Evolutionary conservation across 1,140 invertebrate species (phyloP).

Genomic region (Calephelis nemesis): DNA sequence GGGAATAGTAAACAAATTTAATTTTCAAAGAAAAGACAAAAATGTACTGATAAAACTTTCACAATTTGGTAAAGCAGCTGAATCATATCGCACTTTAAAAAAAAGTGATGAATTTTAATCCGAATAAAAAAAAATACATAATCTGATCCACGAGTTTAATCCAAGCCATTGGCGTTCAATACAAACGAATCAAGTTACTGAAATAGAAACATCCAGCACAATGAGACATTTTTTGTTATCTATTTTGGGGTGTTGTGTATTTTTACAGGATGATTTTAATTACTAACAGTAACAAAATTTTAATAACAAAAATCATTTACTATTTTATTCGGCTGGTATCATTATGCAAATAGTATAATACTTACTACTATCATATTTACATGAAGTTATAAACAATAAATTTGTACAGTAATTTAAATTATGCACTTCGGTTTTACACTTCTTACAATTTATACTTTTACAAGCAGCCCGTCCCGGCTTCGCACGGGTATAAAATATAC

Average conservation of each 20-base stretch:
- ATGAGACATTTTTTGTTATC: constrained; percentile 14
- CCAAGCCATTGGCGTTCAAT: constrained; percentile 35
- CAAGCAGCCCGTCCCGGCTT: too few species aligned
- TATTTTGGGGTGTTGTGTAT: constrained; percentile 4
- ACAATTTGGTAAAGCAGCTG: constrained; percentile 1
- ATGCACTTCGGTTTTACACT: too few species aligned
- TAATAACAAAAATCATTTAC: too few species aligned
- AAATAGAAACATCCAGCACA: constrained; percentile 35
- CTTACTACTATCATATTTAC: too few species aligned
- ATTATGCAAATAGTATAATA: too few species aligned
- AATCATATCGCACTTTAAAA: not conserved
- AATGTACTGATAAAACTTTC: not conserved
- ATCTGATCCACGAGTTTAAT: constrained; percentile 34
- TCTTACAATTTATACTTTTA: too few species aligned
- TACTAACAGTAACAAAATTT: not conserved
- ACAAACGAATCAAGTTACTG: constrained; percentile 36
- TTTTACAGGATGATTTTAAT: not conserved
- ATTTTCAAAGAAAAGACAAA: not conserved
- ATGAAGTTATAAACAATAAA: too few species aligned
- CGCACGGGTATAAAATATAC: too few species aligned
- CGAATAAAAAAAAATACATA: constrained; percentile 28
- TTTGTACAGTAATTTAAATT: too few species aligned
- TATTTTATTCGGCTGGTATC: too few species aligned
- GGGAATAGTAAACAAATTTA: not conserved
- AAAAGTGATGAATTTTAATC: constrained; percentile 22